These are phyloP conservation scores for Yponomeuta sedellus DNA, from an alignment of 2,888 invertebrate genomes.

Conservation along the genomic window DNA sequence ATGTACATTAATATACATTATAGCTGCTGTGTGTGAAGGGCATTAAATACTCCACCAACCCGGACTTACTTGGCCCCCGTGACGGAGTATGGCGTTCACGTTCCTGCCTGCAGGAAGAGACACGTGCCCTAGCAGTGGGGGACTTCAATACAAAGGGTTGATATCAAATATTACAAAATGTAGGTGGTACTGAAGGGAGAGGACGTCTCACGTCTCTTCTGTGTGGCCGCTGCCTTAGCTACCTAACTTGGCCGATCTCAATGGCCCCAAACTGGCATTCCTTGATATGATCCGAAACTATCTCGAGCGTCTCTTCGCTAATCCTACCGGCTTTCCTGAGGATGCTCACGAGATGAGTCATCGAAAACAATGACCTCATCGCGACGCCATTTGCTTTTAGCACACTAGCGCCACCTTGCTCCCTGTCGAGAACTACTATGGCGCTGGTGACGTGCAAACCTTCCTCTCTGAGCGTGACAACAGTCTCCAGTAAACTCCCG, in stretches of 20 bases:
- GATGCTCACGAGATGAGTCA: constrained; percentile 79
- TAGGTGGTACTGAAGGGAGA: too few species aligned
- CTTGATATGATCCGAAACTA: constrained; percentile 57
- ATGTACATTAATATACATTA: too few species aligned
- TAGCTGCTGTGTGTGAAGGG: too few species aligned
- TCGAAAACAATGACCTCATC: constrained; percentile 81
- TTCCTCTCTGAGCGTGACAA: constrained; percentile 79
- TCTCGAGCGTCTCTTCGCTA: constrained; percentile 57
- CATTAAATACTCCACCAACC: too few species aligned
- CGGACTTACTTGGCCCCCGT: too few species aligned
- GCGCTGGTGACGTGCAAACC: constrained; percentile 84
- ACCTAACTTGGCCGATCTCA: not conserved
- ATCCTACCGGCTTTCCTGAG: constrained; percentile 80
- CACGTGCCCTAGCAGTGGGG: too few species aligned
- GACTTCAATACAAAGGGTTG: too few species aligned
- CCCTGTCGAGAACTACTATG: constrained; percentile 92
- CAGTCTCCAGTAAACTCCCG: constrained; percentile 93
- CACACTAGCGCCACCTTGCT: constrained; percentile 91
- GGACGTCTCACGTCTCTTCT: too few species aligned
- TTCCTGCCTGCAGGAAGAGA: too few species aligned
- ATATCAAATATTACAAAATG: too few species aligned
- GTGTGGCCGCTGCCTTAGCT: too few species aligned
- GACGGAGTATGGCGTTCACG: too few species aligned
- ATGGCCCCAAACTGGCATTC: constrained; percentile 13
- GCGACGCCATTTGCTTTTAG: constrained; percentile 82